phyloP scores from a whole-genome alignment of 2,888 invertebrate species.

The Hedya salicella region DNA sequence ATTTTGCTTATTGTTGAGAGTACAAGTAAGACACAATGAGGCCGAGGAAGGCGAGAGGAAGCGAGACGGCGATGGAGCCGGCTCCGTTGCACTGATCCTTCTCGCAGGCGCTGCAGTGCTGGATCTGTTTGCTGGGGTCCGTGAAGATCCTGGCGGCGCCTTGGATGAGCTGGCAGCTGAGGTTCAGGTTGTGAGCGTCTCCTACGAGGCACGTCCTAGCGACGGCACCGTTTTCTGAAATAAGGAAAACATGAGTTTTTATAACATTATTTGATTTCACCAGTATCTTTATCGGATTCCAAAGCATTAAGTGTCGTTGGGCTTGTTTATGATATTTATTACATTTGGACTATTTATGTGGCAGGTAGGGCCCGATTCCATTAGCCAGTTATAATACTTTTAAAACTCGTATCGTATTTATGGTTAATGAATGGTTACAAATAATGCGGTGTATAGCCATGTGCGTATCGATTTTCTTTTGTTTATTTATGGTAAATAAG shows the following conservation, averaged over 20 bases:
- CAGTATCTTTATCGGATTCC: no score
- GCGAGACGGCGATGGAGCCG: conserved; percentile 64
- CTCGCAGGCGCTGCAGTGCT: conserved; percentile 76
- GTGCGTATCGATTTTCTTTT: no score
- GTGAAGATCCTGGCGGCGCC: conserved; percentile 49
- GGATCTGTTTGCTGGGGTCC: conserved; percentile 58
- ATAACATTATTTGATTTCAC: not conserved
- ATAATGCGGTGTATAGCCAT: no score
- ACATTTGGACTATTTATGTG: no score
- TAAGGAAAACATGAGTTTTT: not conserved
- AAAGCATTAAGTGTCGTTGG: no score
- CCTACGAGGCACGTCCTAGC: conserved; percentile 74
- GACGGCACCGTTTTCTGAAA: conserved; percentile 69
- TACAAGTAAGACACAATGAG: conserved; percentile 66
- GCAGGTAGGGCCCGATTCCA: no score
- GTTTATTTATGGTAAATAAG: no score
- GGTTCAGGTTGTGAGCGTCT: conserved; percentile 64
- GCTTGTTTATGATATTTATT: no score
- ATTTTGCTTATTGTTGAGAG: conserved; percentile 62
- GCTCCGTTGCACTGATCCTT: conserved; percentile 83
- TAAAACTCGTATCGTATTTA: no score
- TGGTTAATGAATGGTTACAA: no score
- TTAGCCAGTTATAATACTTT: no score
- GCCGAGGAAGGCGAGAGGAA: conserved; percentile 67
- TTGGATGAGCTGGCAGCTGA: conserved; percentile 65